Base-by-base conservation (phyloP, 2,888 invertebrate genomes). In the Conus canariensis region DNA sequence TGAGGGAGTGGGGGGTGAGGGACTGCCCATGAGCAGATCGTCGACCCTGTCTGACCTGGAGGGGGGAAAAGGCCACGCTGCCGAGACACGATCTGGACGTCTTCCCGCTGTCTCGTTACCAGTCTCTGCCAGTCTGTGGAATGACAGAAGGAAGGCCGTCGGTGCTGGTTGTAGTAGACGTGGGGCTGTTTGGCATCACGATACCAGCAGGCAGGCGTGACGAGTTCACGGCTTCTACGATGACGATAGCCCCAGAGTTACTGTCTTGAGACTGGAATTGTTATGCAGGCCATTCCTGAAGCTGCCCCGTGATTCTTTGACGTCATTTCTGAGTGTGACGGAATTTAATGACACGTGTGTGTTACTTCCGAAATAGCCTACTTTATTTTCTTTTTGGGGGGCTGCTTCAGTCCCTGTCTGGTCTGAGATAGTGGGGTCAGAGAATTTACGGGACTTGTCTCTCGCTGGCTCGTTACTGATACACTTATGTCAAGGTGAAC, bases 301-400 rank as follows among this genome's bases (percentile, higher is more conserved):
- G 45, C 45, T 45, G 45, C 45, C 45, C 45, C 45, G 45, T 80
- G 80, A 80, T 30, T 16, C 80, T 80, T 45, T 80, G 80, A 80
- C 80, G 80, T 80, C 80, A 80, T 80, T 80, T 12, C 30, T 80
- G 16, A 45, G 14, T 80, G 80, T 80, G 80, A 80, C 80, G 80
- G 80, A 80, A 80, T 80, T 30, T 80, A 80, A 45, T 80, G 80
- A 80, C 80, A 80, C 45, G 80, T 45, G 80, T 80, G 19, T 10
- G 30, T 45, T 10, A 16, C 9, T 77, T 30, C 30, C 30, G 8
- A 12, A 12, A 77, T 9, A 10, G 16, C 22, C 19, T 22, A 22
- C 70, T 70, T 70, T 70, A 0, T 22, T 19, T 70, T 70, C 19
- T 22, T 70, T 70, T 22, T 70, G 1, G 2, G 2, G 2, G 45